Base-by-base conservation (phyloP, 2,113 vertebrate species). In the Scalopus aquaticus region DNA sequence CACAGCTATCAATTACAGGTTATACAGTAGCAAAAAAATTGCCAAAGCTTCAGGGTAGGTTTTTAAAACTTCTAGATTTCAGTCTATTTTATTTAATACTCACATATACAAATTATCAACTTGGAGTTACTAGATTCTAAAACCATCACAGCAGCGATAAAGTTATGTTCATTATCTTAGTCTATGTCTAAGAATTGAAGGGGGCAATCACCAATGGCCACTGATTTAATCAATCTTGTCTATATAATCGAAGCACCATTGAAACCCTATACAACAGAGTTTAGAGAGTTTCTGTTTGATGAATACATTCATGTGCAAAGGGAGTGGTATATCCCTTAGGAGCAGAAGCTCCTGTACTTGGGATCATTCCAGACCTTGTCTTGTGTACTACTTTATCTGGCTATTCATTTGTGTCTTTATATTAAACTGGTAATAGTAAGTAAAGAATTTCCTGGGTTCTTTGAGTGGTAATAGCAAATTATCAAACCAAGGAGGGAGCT, bases 61-160 rank as follows among this genome's bases (percentile, higher is more conserved):
- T 72, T 37, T 84, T 26, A 5, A 93, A 46, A 11, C 12, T 80
- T 96, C 44, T 60, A 65, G 28, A 91, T 94, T 49, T 78, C 28
- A 11, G 60, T 79, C 37, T 88, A 46, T 88, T 90, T 93, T 88
- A 74, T 24, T 73, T 91, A 85, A 73, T 64, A 30, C 67, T 84
- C 30, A 42, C 2, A 70, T 32, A 22, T 56, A 60, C 30, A 90
- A 22, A 86, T 64, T 37, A 56, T 78, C 39, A 92, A 44, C 32
- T 72, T 81, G 39, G 44, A 83, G 32, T 62, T 54, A 32, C 54
- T 83, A 49, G 76, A 46, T 15, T 32, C 20, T 67, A 92, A 62
- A 5, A 62, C 79, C 11, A 3, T 77, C 22, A 20, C 2, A 54
- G 11, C 11, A 73, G 44, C 37, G 32, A 46, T 42, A 67, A 91